Evolutionary conservation across 2,888 invertebrate species (phyloP), one percentile per base, ranked within the genome.

Genomic region (Kuschelorhynchus macadamiae): DNA sequence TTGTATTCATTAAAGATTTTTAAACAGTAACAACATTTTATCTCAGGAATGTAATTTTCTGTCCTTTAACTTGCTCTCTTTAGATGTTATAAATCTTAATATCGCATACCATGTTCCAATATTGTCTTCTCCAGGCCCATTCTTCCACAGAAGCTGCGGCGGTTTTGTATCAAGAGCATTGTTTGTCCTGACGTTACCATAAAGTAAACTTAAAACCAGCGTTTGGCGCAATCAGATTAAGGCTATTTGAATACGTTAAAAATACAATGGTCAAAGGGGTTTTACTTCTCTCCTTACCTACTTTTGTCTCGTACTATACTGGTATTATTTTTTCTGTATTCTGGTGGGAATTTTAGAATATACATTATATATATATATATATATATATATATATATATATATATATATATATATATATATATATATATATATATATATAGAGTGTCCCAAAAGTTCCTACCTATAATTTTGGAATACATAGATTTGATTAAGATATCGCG

Each of bases 171-270:
- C 53, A 61, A 61, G 49, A 39, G 67, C 49, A 67, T 67, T 67
- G 67, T 67, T 67, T 67, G 50, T 41, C 67, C 55, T 52, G 67
- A 67, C 66, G 60, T 55, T 60, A 53, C 67, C 67, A 67, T 67
- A 67, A 67, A 67, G 61, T 67, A 67, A 67, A 68, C 63, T 63
- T 55, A 52, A 61, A 56, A 55, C 63, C 55, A 57, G 46, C 56
- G 63, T 68, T 68, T 68, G 68, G 63, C 63, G 57, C 68, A 68
- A 68, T 68, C 68, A 68, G 68, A 68, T 68, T 68, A 68, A 46
- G 30, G 50, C 68, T 39, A 68, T 68, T 68, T 68, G 63, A 63
- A 68, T 68, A 63, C 62, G 55, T 52, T 25, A 49, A 68, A 68
- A 68, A 63, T 63, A 68, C 68, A 68, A 68, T 68, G 57, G 46